phyloP scores from a whole-genome alignment of 2,113 vertebrate genomes.

The Lota lota region DNA sequence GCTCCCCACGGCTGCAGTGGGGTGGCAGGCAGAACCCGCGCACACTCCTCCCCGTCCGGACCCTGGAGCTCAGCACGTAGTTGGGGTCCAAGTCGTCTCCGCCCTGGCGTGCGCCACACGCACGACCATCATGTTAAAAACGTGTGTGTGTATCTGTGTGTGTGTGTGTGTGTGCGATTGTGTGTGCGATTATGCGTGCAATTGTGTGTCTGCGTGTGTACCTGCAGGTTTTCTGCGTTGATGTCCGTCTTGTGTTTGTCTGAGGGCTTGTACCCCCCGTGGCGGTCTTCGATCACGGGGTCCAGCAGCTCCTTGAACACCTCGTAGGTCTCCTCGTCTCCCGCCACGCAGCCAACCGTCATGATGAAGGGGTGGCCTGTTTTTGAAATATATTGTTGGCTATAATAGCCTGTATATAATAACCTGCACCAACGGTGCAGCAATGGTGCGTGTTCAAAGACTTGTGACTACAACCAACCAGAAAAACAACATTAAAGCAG shows the following conservation, averaged over 20 bases:
- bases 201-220: conserved; percentile 38
- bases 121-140: not conserved
- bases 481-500: no score
- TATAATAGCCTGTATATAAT: not conserved
- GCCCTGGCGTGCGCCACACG: conserved; percentile 64
- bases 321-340: conserved; percentile 89
- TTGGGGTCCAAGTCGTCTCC: conserved; percentile 94
- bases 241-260: conserved; percentile 94
- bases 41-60: conserved; percentile 91
- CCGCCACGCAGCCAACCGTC: conserved; percentile 92
- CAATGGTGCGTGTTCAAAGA: no score
- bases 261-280: conserved; percentile 89
- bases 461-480: no score
- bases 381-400: not conserved
- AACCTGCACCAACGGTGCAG: not conserved
- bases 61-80: conserved; percentile 92
- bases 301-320: conserved; percentile 90
- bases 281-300: conserved; percentile 90
- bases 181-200: not conserved
- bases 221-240: conserved; percentile 86
- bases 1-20: conserved; percentile 92
- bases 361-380: conserved; percentile 93
- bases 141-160: not conserved
- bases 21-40: conserved; percentile 91
- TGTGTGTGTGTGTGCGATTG: not conserved